Evolutionary conservation across 2,113 vertebrate species (phyloP), one percentile per base, ranked within the genome.

Genomic region (Scytalopus superciliaris): DNA sequence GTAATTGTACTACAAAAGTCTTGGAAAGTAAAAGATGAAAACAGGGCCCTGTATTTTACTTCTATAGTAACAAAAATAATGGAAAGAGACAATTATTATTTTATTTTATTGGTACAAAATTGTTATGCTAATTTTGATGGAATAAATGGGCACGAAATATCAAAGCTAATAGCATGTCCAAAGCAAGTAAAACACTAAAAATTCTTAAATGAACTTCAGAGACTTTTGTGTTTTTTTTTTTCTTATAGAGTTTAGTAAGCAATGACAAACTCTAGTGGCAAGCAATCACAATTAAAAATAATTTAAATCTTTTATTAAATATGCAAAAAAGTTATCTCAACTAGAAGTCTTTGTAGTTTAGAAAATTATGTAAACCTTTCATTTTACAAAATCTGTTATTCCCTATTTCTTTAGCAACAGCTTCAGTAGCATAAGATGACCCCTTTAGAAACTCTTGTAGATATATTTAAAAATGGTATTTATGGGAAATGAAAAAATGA

Each of bases 41-140:
- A 80, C 23, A 74, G 40, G 90, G 39, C 15, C 16, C 31, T 81
- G 50, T 14, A 52, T 76, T 93, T 88, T 19, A 85, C 39, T 93
- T 63, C 31, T 53, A 19, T 17, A 69, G 28, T 39, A 67, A 66
- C 12, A 87, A 72, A 87, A 79, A 52, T 47, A 85, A 55, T 33
- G 88, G 75, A 83, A 95, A 91, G 7, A 87, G 30, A 77, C 15
- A 77, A 62, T 55, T 77, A 47, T 33, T 28, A 66, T 76, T 89
- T 70, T 62, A 50, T 66, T 53, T 86, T 88, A 77, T 62, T 74
- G 35, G 4, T 70, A 63, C 44, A 39, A 91, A 91, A 83, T 57
- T 7, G 30, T 28, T 90, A 86, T 92, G 94, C 13, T 90, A 90
- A 94, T 94, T 94, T 92, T 78, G 39, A 74, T 84, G 12, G 47